Conservation (phyloP, 1,140 invertebrate species). For the Thereuonema tuberculata region DNA sequence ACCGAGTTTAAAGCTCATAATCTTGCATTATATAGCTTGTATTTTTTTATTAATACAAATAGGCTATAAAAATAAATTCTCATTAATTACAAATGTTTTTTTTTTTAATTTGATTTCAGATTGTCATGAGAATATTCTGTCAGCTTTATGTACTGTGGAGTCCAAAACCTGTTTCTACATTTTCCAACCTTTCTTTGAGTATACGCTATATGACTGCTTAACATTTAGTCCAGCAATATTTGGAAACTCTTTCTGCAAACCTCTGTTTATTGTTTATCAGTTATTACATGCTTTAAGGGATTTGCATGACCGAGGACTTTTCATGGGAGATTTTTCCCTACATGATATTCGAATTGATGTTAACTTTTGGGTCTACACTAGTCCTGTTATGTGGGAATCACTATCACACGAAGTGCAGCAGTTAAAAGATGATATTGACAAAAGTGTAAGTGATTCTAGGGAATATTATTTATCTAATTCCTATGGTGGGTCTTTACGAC, state of each 20-base stretch:
- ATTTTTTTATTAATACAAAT: slow-evolving; percentile 38
- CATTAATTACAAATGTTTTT: slow-evolving; percentile 11
- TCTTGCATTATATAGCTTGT: slow-evolving; percentile 57
- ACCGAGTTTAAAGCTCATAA: no score
- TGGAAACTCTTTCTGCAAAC: slow-evolving; percentile 51
- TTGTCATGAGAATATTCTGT: slow-evolving; percentile 36
- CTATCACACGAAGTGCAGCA: slow-evolving; percentile 2
- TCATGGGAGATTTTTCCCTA: slow-evolving; percentile 60
- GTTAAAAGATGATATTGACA: neutral
- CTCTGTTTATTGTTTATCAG: slow-evolving; percentile 78
- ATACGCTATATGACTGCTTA: slow-evolving; percentile 65
- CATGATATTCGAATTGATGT: slow-evolving; percentile 67
- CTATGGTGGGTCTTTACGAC: neutral
- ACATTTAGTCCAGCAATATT: slow-evolving; percentile 74
- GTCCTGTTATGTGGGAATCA: slow-evolving; percentile 19
- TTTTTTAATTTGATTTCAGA: slow-evolving; percentile 19
- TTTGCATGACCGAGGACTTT: slow-evolving; percentile 58
- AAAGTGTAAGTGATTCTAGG: neutral
- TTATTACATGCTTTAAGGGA: slow-evolving; percentile 58
- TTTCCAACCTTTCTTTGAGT: slow-evolving; percentile 44
- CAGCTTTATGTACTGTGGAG: slow-evolving; percentile 40
- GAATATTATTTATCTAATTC: neutral
- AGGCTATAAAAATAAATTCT: slow-evolving; percentile 16
- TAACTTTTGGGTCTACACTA: slow-evolving; percentile 69
- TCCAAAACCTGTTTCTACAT: slow-evolving; percentile 24